Conservation (phyloP, 2,888 invertebrate species). For the Campaea margaritaria region DNA sequence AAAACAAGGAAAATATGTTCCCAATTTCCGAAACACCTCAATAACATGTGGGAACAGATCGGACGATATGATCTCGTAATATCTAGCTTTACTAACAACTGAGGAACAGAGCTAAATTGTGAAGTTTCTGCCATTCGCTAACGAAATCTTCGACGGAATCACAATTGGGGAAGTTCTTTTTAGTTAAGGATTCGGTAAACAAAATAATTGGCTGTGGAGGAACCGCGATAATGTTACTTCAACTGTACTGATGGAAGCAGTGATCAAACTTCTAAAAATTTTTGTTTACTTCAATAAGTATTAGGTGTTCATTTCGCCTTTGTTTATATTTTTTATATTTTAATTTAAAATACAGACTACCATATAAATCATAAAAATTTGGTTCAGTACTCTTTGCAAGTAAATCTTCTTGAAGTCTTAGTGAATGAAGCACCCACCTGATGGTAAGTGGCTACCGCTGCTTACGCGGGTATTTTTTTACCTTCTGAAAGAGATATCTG, state of each 20-base stretch:
- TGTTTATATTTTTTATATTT: too few species aligned
- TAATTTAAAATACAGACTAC: too few species aligned
- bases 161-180: conserved; percentile 14
- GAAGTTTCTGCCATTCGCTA: conserved; percentile 15
- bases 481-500: too few species aligned
- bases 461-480: too few species aligned
- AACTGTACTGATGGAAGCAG: conserved; percentile 1
- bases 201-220: conserved; percentile 38
- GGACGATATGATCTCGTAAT: conserved; percentile 16
- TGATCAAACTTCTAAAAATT: conserved; percentile 1
- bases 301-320: too few species aligned
- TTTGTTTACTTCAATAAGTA: too few species aligned
- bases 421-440: too few species aligned
- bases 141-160: conserved; percentile 14
- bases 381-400: too few species aligned
- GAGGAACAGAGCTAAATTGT: conserved; percentile 14
- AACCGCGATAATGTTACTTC: conserved; percentile 32
- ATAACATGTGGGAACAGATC: conserved; percentile 22
- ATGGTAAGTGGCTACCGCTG: too few species aligned
- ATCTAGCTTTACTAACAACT: conserved; percentile 6
- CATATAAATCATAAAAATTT: too few species aligned
- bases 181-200: conserved; percentile 36
- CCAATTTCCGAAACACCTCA: conserved; percentile 4
- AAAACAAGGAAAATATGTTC: conserved; percentile 24
- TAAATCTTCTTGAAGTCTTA: too few species aligned